Percentiles rank a stretch among this genome's conserved stretches.
Evolutionary conservation across 2,113 vertebrate genomes (phyloP).

Genomic region (Poeciliopsis occidentalis): DNA sequence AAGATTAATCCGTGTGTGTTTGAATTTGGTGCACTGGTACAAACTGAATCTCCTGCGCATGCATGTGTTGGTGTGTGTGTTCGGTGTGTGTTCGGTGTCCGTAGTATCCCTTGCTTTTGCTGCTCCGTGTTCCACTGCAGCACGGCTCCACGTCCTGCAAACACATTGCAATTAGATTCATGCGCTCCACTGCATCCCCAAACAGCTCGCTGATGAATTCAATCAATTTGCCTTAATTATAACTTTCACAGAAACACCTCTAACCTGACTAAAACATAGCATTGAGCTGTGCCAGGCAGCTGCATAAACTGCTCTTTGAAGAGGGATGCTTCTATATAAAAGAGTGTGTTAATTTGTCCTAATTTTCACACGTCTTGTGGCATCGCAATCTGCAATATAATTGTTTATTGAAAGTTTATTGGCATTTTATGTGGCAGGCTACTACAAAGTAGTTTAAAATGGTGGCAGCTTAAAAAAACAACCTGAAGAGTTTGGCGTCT

Average conservation of each 20-base stretch:
- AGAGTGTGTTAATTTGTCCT: too few relatives aligned
- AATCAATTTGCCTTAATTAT: constrained; percentile 76
- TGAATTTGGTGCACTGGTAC: neutral
- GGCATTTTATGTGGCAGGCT: too few relatives aligned
- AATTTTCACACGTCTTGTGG: too few relatives aligned
- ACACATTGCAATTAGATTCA: constrained; percentile 65
- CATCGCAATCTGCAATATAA: too few relatives aligned
- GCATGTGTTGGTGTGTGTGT: neutral
- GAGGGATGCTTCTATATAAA: neutral
- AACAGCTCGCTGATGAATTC: constrained; percentile 62
- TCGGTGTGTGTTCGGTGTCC: neutral
- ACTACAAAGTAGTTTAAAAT: too few relatives aligned
- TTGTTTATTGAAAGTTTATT: too few relatives aligned
- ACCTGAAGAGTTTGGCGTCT: too few relatives aligned
- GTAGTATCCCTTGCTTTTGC: neutral
- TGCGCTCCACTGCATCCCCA: constrained; percentile 47
- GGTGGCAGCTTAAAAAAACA: too few relatives aligned
- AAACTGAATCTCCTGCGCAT: neutral
- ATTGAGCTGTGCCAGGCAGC: constrained; percentile 44
- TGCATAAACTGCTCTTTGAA: constrained; percentile 7
- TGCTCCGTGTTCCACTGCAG: constrained; percentile 37
- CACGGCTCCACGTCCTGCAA: constrained; percentile 44
- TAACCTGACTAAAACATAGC: constrained; percentile 55
- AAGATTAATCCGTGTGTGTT: neutral
- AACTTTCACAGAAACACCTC: constrained; percentile 59